phyloP scores from a whole-genome alignment of 1,140 invertebrate genomes.

The Ladona fulva region DNA sequence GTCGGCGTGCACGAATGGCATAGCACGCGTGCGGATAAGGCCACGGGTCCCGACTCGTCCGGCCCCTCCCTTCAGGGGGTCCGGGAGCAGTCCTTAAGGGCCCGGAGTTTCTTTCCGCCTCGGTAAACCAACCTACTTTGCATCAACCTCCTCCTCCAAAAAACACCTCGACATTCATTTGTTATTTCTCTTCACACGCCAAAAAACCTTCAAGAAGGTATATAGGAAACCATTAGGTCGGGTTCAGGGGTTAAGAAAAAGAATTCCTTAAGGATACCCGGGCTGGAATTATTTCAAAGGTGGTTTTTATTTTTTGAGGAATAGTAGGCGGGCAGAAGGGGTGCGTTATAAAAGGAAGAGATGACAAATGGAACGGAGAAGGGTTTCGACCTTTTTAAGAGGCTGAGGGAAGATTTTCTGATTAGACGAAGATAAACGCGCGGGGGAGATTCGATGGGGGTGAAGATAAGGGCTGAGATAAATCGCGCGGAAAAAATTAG shows the following conservation, averaged over 20 bases:
- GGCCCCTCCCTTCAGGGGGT: neutral
- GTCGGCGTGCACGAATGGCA: neutral
- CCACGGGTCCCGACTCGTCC: neutral
- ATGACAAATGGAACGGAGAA: neutral
- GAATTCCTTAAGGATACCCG: neutral
- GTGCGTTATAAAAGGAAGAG: neutral
- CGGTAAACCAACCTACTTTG: neutral
- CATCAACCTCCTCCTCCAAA: neutral
- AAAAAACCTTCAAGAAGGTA: neutral
- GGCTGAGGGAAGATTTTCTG: neutral
- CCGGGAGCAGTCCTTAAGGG: neutral
- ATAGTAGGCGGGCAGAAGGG: neutral
- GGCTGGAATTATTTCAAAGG: neutral
- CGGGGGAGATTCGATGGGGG: neutral
- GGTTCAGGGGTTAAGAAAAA: neutral
- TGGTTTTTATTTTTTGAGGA: neutral
- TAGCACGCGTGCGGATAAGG: neutral
- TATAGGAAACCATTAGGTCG: constrained; percentile 1
- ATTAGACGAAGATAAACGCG: neutral
- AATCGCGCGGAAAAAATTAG: neutral
- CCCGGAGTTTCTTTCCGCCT: neutral
- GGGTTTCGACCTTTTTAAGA: neutral
- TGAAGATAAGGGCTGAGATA: neutral
- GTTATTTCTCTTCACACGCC: neutral
- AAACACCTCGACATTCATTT: neutral